Evolutionary conservation across 2,113 vertebrate genomes (phyloP).

Genomic region (Oreotrochilus melanogaster): DNA sequence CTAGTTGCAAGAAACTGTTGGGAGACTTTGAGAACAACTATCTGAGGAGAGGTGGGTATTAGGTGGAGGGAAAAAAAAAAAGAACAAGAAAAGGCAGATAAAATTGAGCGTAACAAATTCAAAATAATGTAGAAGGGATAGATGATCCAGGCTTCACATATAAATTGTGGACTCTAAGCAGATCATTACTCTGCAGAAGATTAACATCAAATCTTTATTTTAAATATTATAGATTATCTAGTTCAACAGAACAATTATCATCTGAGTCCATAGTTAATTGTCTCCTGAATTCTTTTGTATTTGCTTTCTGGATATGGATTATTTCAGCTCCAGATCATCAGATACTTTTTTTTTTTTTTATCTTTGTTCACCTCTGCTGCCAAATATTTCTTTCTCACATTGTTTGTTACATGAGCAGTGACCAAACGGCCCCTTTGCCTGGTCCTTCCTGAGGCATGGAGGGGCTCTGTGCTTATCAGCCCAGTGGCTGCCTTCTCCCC

Average conservation of each 20-base stretch:
- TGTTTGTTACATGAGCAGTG: not conserved
- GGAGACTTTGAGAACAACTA: not conserved
- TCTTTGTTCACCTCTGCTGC: not conserved
- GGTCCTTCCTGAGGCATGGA: not conserved
- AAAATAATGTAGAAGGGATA: not conserved
- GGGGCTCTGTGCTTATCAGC: accelerated
- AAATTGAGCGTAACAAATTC: not conserved
- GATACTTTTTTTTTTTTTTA: not conserved
- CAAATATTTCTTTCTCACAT: not conserved
- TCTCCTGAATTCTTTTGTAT: not conserved
- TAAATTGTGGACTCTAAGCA: not conserved
- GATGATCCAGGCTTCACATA: not conserved
- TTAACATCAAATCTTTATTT: not conserved
- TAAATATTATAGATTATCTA: not conserved
- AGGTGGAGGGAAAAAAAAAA: not conserved
- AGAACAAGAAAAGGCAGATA: not conserved
- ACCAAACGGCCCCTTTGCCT: not conserved
- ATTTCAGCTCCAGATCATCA: not conserved
- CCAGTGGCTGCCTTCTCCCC: accelerated
- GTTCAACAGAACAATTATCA: not conserved
- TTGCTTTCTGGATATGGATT: not conserved
- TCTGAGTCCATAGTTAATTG: not conserved
- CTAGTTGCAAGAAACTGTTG: not conserved
- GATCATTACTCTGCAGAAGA: not conserved
- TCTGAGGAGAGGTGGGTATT: accelerated